These are phyloP conservation scores for Hepsetus odoe DNA, from an alignment of 2,113 vertebrate species.

Conservation along the genomic window DNA sequence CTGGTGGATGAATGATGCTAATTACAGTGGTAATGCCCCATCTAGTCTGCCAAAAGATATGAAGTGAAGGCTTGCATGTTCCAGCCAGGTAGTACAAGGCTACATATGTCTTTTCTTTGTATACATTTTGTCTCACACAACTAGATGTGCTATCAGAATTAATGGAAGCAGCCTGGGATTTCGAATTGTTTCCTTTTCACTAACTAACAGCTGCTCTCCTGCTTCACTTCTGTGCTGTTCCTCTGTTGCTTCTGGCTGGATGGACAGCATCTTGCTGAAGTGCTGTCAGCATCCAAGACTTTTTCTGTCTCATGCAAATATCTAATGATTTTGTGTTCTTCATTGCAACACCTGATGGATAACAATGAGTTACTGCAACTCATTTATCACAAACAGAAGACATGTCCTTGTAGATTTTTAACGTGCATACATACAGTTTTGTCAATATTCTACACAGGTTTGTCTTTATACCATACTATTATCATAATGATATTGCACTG, in stretches of 20 bases:
- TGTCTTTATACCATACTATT: too few species aligned
- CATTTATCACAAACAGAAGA: background rate
- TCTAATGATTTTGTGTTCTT: constrained; percentile 1
- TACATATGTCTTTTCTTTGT: background rate
- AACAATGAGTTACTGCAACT: background rate
- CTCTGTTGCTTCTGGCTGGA: background rate
- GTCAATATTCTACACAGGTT: too few species aligned
- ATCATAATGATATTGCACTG: too few species aligned
- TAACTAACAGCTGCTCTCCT: background rate
- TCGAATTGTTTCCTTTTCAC: background rate
- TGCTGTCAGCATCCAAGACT: background rate
- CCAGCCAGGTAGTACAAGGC: background rate
- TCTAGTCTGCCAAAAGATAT: background rate
- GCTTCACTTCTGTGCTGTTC: background rate
- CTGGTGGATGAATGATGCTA: background rate
- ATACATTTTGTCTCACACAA: background rate
- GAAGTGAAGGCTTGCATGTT: background rate
- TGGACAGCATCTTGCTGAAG: background rate
- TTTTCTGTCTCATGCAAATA: background rate
- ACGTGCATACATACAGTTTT: too few species aligned
- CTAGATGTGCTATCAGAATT: background rate
- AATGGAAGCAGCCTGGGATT: background rate
- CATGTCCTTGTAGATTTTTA: background rate
- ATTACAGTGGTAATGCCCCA: background rate
- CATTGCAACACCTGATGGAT: background rate